Evolutionary conservation across 2,797 vertebrate genomes (phyloP).

Genomic region (Mus caroli): DNA sequence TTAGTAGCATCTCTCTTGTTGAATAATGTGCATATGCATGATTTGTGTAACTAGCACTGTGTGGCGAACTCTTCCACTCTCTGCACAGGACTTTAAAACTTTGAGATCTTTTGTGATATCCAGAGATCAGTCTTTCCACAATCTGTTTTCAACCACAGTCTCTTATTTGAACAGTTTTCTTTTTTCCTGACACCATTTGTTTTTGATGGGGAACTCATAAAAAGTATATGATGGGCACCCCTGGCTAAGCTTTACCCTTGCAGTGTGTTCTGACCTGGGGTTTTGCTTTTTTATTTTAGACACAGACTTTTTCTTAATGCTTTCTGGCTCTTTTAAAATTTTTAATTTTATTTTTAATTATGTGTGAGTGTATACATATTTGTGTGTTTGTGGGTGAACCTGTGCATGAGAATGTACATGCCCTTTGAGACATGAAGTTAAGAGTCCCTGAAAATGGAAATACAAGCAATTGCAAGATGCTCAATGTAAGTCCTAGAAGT

Average conservation of each 20-base stretch:
- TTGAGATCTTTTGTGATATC: background rate
- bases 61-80: background rate
- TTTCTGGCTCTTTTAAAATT: background rate
- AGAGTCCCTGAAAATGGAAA: background rate
- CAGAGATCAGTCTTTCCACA: background rate
- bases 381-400: background rate
- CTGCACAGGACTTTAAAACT: background rate
- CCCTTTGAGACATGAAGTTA: background rate
- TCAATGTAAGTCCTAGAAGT: background rate
- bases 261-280: background rate
- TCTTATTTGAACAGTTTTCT: background rate
- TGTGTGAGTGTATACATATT: background rate
- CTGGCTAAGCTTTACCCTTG: background rate
- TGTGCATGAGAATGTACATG: background rate
- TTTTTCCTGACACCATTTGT: background rate
- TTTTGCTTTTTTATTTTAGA: background rate
- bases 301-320: background rate
- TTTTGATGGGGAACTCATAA: background rate
- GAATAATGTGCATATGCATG: background rate
- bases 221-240: background rate
- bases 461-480: background rate
- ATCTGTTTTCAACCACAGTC: background rate
- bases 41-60: background rate
- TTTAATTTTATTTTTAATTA: background rate
- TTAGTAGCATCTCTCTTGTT: background rate